Evolutionary conservation across 2,888 invertebrate species (phyloP).

Genomic region (Tribolium freemani): DNA sequence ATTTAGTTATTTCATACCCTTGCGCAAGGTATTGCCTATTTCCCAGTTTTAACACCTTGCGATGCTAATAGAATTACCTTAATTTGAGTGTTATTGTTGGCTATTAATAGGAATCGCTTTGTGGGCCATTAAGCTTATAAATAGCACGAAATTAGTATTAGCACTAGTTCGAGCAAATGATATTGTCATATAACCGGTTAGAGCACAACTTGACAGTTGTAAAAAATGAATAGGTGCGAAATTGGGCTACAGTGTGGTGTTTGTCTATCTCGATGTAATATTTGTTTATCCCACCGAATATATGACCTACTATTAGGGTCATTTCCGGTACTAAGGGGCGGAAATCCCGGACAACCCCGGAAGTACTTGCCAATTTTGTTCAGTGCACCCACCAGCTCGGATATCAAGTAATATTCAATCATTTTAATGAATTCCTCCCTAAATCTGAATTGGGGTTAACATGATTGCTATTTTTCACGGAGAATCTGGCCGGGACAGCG

Average conservation of each 20-base stretch:
- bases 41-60: conserved; percentile 3
- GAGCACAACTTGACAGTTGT: not conserved
- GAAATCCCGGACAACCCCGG: conserved; percentile 58
- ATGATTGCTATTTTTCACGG: conserved; percentile 42
- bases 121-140: conserved; percentile 24
- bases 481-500: not conserved
- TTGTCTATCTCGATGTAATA: conserved; percentile 46
- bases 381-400: conserved; percentile 44
- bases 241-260: conserved; percentile 27
- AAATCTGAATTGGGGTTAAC: conserved; percentile 45
- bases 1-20: conserved; percentile 36
- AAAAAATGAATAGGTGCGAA: conserved; percentile 37
- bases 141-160: conserved; percentile 1
- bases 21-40: conserved; percentile 11
- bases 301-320: conserved; percentile 57
- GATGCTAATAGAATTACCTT: not conserved
- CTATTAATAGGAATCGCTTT: not conserved
- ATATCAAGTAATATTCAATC: conserved; percentile 45
- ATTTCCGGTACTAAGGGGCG: conserved; percentile 54
- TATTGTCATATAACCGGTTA: not conserved
- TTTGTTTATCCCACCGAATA: conserved; percentile 59
- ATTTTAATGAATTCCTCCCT: conserved; percentile 49
- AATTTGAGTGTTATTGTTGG: conserved; percentile 3
- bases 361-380: conserved; percentile 59
- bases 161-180: not conserved